Conservation (phyloP, 2,113 vertebrate species). For the Lynx canadensis region DNA sequence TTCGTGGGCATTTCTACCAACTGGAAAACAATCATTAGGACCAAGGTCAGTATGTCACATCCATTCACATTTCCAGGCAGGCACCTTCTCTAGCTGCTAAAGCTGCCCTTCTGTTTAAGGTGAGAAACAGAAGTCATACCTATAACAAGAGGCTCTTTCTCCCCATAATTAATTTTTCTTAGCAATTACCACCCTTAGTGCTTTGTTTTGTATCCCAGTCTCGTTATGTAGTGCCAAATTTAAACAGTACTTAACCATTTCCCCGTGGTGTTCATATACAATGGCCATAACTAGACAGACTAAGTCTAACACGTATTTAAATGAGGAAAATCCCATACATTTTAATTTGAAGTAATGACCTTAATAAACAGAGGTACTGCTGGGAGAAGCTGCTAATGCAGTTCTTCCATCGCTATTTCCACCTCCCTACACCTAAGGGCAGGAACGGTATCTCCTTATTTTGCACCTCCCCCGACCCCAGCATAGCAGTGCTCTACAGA, state of each 20-base stretch:
- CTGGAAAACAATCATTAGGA: background rate
- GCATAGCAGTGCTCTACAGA: background rate
- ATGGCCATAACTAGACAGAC: slow-evolving; percentile 65
- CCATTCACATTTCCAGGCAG: background rate
- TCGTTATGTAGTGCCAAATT: slow-evolving; percentile 69
- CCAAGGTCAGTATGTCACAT: background rate
- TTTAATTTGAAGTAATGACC: slow-evolving; percentile 61
- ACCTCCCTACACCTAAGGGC: background rate
- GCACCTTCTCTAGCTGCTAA: background rate
- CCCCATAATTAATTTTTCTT: slow-evolving; percentile 75
- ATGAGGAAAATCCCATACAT: background rate
- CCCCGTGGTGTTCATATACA: slow-evolving; percentile 69
- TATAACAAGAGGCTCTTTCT: background rate
- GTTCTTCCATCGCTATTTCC: background rate
- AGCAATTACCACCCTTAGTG: slow-evolving; percentile 63
- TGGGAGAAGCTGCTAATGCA: background rate
- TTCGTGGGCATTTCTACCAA: background rate
- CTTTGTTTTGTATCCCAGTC: slow-evolving; percentile 68
- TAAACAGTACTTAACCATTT: slow-evolving; percentile 66
- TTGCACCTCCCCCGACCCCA: background rate
- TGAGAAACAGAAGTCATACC: background rate
- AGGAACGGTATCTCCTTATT: background rate
- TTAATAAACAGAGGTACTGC: slow-evolving; percentile 43
- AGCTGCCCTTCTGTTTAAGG: background rate
- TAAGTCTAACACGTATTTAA: slow-evolving; percentile 61